phyloP scores from a whole-genome alignment of 1,140 invertebrate genomes.

The Anthonomus grandis region DNA sequence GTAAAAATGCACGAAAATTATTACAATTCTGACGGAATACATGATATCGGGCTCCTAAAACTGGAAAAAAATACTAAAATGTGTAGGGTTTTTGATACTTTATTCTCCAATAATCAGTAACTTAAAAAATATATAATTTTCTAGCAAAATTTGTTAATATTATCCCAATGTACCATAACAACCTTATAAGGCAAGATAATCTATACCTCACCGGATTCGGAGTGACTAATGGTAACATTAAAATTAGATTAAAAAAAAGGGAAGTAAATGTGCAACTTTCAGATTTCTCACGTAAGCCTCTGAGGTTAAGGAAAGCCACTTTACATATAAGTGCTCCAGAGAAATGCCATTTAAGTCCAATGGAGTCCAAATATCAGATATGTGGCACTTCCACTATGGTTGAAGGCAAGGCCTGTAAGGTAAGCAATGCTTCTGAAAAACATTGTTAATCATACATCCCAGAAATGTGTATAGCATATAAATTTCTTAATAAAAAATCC shows the following conservation, averaged over 20 bases:
- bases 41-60: conserved; percentile 43
- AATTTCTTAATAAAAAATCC: not conserved
- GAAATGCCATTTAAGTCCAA: conserved; percentile 35
- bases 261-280: too few species aligned
- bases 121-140: conserved; percentile 1
- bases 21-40: conserved; percentile 28
- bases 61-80: conserved; percentile 32
- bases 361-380: conserved; percentile 30
- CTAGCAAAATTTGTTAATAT: conserved; percentile 36
- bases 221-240: conserved; percentile 40
- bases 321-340: conserved; percentile 37
- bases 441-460: not conserved
- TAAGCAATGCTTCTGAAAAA: conserved; percentile 14
- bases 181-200: conserved; percentile 34
- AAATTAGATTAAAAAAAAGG: not conserved
- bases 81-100: too few species aligned
- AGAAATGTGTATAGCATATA: not conserved
- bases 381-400: conserved; percentile 43
- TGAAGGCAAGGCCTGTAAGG: conserved; percentile 47
- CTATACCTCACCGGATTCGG: conserved; percentile 45
- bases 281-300: conserved; percentile 42
- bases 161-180: conserved; percentile 37
- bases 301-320: conserved; percentile 39
- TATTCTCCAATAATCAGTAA: not conserved
- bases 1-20: conserved; percentile 40